Conservation (phyloP, 2,113 vertebrate genomes). For the Pitta sordida region DNA sequence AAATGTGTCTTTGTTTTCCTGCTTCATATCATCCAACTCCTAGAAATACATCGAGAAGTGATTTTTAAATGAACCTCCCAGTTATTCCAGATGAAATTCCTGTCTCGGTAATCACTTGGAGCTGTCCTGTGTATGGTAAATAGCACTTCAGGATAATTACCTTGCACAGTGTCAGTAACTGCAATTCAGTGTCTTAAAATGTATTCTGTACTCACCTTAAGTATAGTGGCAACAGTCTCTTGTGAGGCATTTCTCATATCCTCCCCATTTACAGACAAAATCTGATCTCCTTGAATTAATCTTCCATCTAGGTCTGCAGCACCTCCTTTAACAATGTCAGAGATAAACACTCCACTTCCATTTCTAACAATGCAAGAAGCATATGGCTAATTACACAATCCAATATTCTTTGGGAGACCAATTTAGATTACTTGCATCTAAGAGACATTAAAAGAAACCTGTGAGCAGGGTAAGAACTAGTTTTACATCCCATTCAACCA, state of each 20-base stretch:
- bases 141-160: conserved; percentile 18
- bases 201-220: conserved; percentile 82
- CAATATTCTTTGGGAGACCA: conserved; percentile 47
- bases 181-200: not conserved
- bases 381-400: conserved; percentile 56
- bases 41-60: not conserved
- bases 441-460: conserved; percentile 50
- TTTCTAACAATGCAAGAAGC: conserved; percentile 71
- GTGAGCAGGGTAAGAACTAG: conserved; percentile 20
- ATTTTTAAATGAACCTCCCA: not conserved
- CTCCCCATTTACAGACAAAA: conserved; percentile 90
- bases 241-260: conserved; percentile 88
- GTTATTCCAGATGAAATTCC: not conserved
- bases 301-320: conserved; percentile 93
- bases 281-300: conserved; percentile 95
- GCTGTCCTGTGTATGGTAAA: not conserved
- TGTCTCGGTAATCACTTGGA: not conserved
- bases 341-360: conserved; percentile 92
- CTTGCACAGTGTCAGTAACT: not conserved
- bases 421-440: conserved; percentile 44
- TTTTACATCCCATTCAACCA: not conserved
- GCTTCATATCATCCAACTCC: not conserved
- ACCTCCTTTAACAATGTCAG: conserved; percentile 93
- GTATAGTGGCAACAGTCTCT: conserved; percentile 87
- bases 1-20: not conserved